phyloP scores from a whole-genome alignment of 2,113 vertebrate genomes.

The Cathartes aura region DNA sequence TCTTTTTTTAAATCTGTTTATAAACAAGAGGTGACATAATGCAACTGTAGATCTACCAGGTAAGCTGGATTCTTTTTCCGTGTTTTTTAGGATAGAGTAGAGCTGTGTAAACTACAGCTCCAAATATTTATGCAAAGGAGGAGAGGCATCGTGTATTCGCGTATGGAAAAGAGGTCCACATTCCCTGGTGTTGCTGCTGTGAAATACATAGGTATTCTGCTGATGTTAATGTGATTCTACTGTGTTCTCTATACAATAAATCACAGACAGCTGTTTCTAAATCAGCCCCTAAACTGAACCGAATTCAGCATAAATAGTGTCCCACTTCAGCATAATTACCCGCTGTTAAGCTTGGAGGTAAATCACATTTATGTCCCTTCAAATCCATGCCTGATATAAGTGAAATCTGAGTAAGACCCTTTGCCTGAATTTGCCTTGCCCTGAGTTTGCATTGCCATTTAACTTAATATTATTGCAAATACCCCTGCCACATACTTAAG shows the following conservation, averaged over 20 bases:
- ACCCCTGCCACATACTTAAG: neutral
- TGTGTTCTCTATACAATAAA: neutral
- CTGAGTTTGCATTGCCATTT: neutral
- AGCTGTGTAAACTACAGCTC: neutral
- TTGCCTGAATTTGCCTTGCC: neutral
- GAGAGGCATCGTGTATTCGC: neutral
- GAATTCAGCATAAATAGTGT: neutral
- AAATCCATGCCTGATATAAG: neutral
- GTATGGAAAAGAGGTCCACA: neutral
- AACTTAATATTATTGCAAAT: neutral
- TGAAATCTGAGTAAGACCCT: neutral
- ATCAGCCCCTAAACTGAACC: neutral
- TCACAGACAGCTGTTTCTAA: neutral
- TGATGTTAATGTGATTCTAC: neutral
- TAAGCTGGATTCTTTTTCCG: neutral
- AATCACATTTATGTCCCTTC: constrained; percentile 12
- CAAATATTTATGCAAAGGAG: neutral
- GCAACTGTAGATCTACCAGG: neutral
- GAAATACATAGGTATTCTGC: neutral
- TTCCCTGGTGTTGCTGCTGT: neutral
- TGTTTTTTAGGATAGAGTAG: neutral
- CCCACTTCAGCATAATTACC: neutral
- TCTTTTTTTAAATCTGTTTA: neutral
- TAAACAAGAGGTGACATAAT: neutral
- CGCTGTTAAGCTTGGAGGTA: neutral